These are phyloP conservation scores for Tricholaema leucomelas DNA, from an alignment of 2,113 vertebrate species.

Conservation along the genomic window DNA sequence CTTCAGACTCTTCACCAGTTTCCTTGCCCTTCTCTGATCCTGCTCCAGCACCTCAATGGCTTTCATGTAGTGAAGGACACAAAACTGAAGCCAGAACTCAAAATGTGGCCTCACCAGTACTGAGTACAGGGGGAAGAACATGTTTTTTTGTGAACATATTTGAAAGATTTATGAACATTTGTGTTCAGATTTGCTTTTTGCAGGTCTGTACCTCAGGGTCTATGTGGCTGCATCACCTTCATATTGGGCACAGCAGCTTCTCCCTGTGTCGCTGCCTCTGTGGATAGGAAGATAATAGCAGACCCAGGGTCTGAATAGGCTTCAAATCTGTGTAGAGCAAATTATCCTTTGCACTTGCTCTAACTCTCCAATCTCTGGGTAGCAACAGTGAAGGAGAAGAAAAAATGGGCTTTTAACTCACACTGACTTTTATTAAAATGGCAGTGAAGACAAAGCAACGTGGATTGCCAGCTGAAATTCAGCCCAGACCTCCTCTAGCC, in stretches of 20 bases:
- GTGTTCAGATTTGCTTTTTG: rapidly evolving
- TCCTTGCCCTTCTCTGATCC: too few relatives aligned
- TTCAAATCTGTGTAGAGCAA: background rate
- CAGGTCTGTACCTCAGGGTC: rapidly evolving
- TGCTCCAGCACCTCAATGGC: too few relatives aligned
- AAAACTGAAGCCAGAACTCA: too few relatives aligned
- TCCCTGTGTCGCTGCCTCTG: background rate
- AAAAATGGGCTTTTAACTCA: background rate
- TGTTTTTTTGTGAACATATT: background rate
- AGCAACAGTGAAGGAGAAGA: background rate
- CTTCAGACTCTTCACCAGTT: too few relatives aligned
- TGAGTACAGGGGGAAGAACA: too few relatives aligned
- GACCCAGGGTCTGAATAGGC: background rate
- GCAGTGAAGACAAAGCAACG: background rate
- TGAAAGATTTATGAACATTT: background rate
- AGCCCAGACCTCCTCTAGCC: conserved; percentile 17
- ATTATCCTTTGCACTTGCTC: background rate
- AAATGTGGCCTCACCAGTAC: too few relatives aligned
- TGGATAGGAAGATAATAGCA: background rate
- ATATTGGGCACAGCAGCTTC: rapidly evolving
- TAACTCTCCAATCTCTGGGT: background rate
- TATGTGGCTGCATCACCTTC: background rate
- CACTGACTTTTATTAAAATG: background rate
- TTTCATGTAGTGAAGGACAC: too few relatives aligned
- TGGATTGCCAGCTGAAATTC: conserved; percentile 28